Base-by-base conservation (phyloP, 2,888 invertebrate species). In the Carabus problematicus region DNA sequence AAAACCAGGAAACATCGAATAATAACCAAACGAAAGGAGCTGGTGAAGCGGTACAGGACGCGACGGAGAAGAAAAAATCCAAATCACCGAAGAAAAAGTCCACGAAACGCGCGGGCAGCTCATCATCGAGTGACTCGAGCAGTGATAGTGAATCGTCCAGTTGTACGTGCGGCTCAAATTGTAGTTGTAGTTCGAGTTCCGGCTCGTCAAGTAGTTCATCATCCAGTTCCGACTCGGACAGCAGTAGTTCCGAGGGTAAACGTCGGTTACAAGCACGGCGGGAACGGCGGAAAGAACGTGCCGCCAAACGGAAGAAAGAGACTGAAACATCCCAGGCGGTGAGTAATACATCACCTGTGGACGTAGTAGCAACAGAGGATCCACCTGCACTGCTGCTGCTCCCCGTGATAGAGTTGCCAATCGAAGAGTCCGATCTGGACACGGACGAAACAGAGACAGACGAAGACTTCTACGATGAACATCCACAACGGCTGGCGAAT, bases 401-500 rank as follows among this genome's bases (percentile, higher is more conserved):
- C 3, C 82, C 83, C 14, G 78, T 83, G 12, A 77, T 82, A 0
- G 90, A 91, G 74, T 85, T 87, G 0, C 83, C 88, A 0, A 88
- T 93, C 71, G 85, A 88, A 42, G 95, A 95, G 82, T 91, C 93
- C 0, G 94, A 95, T 81, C 84, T 94, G 61, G 93, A 94, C 74
- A 94, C 94, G 0, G 89, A 91, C 12, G 91, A 94, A 80, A 91
- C 92, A 59, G 92, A 92, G 72, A 93, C 93, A 0, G 94, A 94
- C 79, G 94, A 94, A 82, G 94, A 94, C 74, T 94, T 94, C 80
- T 94, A 94, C 78, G 94, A 94, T 78, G 88, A 92, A 75, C 88
- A 93, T 80, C 94, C 94, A 0, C 92, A 93, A 75, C 86, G 85
- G 75, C 80, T 91, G 71, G 92, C 91, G 1, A 90, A 86, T 73